Base-by-base conservation (phyloP, 2,888 invertebrate species). In the Gonocerus acuteangulatus region DNA sequence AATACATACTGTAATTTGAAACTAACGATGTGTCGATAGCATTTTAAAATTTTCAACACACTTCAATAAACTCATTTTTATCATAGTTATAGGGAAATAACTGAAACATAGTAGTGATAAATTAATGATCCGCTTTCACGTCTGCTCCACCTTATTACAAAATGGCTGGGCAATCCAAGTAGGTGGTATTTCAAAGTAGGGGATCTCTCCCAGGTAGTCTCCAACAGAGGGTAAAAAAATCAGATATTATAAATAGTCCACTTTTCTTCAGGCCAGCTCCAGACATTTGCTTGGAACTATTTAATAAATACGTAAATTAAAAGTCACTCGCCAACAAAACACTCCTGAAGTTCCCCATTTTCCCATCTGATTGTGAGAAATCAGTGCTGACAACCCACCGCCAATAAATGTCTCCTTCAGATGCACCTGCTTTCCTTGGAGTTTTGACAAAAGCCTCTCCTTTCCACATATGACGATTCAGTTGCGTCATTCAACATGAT, bases 91-190 rank as follows among this genome's bases (percentile, higher is more conserved):
- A 27, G 27, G 9, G 4, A 27, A 27, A 27, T 6, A 27, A 27
- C 27, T 27, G 9, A 27, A 27, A 6, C 27, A 27, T 27, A 27
- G 27, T 9, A 27, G 27, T 27, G 9, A 27, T 27, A 27, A 4
- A 27, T 6, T 27, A 27, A 27, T 27, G 47, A 21, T 57, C 62
- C 60, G 62, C 65, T 65, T 65, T 65, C 65, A 60, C 42, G 22
- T 47, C 49, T 52, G 45, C 62, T 65, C 62, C 62, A 65, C 63
- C 65, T 65, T 60, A 56, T 44, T 49, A 60, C 65, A 63, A 60
- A 61, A 65, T 64, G 64, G 64, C 62, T 39, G 62, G 56, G 39
- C 44, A 45, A 27, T 18, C 51, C 54, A 58, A 60, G 60, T 60
- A 60, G 60, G 60, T 42, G 60, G 60, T 57, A 34, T 57, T 47